Percentiles rank a stretch among this genome's conserved stretches.
phyloP scores from a whole-genome alignment of 2,888 invertebrate species.

The Phorcus lineatus region DNA sequence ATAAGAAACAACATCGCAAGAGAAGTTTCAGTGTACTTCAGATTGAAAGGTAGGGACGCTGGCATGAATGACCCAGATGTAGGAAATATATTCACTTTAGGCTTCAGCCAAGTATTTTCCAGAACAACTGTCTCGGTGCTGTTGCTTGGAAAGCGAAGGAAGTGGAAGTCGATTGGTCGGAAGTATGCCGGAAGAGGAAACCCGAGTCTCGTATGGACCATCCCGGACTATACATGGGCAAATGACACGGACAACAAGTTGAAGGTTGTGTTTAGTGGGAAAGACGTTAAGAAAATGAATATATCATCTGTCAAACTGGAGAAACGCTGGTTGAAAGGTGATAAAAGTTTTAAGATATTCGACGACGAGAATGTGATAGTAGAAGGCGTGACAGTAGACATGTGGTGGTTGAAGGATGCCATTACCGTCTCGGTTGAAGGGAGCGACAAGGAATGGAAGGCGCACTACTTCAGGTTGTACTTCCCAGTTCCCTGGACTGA shows the following conservation, averaged over 20 bases:
- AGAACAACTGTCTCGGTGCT: not conserved
- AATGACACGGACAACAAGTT: conserved; percentile 39
- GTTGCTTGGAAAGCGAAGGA: not conserved
- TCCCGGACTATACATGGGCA: conserved; percentile 47
- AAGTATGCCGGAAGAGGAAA: conserved; percentile 35
- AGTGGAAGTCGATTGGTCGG: not conserved
- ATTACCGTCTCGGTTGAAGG: conserved; percentile 41
- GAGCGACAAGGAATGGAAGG: conserved; percentile 28
- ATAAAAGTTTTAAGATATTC: not conserved
- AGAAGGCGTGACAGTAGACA: conserved; percentile 44
- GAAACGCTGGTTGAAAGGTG: not conserved
- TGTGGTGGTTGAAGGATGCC: conserved; percentile 44
- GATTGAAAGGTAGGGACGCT: not conserved
- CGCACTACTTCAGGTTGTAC: conserved; percentile 46
- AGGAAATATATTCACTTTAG: conserved; percentile 17
- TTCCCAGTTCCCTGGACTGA: conserved; percentile 48
- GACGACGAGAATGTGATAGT: conserved; percentile 7
- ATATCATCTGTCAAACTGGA: not conserved
- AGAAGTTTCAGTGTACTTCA: not conserved
- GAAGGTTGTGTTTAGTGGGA: conserved; percentile 14
- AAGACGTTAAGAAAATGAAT: not conserved
- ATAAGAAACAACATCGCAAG: conserved; percentile 4
- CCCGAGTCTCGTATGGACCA: conserved; percentile 39
- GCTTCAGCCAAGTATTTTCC: conserved; percentile 2
- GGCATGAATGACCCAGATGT: conserved; percentile 24